Evolutionary conservation across 37 sponge, comb jelly and placozoan species (phyloP), one percentile per base, ranked within the genome.

Genomic region (Lycopodina hypogea): DNA sequence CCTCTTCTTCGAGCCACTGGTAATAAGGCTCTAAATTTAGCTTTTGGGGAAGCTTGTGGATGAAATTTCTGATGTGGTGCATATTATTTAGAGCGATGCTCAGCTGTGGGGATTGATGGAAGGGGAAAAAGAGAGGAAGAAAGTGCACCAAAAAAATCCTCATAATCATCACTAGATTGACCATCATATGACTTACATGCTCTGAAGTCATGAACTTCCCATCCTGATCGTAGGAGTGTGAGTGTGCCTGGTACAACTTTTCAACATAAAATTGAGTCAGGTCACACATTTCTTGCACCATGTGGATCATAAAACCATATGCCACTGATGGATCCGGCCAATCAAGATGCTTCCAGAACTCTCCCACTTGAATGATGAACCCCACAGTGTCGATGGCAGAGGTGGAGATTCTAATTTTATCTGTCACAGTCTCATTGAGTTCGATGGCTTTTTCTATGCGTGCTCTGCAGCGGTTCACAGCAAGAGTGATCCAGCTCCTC

Each of bases 81-180:
- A 85, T 85, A 39, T 85, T 85, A 74, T 85, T 85, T 33, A 85
- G 65, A 0, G 57, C 59, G 1, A 85, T 72, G 50, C 86, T 71
- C 56, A 85, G 74, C 75, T 85, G 30, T 17, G 59, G 67, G 59
- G 66, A 65, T 28, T 17, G 32, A 65, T 50, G 19, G 34, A 2
- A 37, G 21, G 36, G 61, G 62, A 15, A 40, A n/a, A 34, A 2
- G 61, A 18, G 61, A 56, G 39, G 36, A 38, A 21, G 40, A 58
- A 14, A 35, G 76, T 38, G 41, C 26, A 45, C 4, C 48, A 45
- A 9, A 9, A 45, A 45, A 9, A n/a, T n/a, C n/a, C n/a, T n/a
- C n/a, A n/a, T n/a, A n/a, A n/a, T n/a, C n/a, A n/a, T n/a, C n/a
- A n/a, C n/a, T n/a, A 28, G 51, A 19, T n/a, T 48, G 72, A 28